Evolutionary conservation across 1,140 invertebrate species (phyloP), one percentile per base, ranked within the genome.

Genomic region (Pseudomyrmex sp.): DNA sequence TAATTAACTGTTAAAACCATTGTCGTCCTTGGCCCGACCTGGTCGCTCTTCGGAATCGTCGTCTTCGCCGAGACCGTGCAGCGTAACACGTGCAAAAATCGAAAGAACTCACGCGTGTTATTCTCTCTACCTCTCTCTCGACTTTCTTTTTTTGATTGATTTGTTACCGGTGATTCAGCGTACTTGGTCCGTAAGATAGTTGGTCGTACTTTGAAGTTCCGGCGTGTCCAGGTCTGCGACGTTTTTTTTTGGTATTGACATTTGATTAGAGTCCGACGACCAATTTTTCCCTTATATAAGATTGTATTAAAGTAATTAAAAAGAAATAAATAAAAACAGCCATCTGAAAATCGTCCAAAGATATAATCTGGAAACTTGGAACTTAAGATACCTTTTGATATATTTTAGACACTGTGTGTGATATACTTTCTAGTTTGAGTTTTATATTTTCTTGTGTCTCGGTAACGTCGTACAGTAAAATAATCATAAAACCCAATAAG

Each of bases 111-210:
- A 46, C 35, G 61, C 61, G 61, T 35, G 35, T 35, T 35, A 35
- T 63, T 63, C n/a, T 18, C 35, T 35, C 5, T 35, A 0, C 4
- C 35, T 74, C 26, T 75, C 84, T 76, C 66, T 74, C 75, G 56
- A 83, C 54, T n/a, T 83, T 46, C 4, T 13, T 63, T 52, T 87
- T 87, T 88, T 87, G 86, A 83, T 88, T 85, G 73, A 89, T 83
- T 85, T 65, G 20, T 80, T 82, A 88, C 88, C 87, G 87, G 83
- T 62, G 69, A 75, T 86, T 88, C 87, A 88, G 87, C 87, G 87
- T 89, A 89, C 88, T 89, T 89, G 88, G 88, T 89, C 88, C 88
- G 84, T 86, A 86, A 82, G 79, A 69, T 88, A 88, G 74, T 89
- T 89, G 88, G 88, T 89, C 88, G 87, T 89, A 89, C 86, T 84